Percentiles rank a stretch among this genome's conserved stretches.
phyloP scores from a whole-genome alignment of 35 echinoderm and acorn worm genomes.

The Eucidaris tribuloides region DNA sequence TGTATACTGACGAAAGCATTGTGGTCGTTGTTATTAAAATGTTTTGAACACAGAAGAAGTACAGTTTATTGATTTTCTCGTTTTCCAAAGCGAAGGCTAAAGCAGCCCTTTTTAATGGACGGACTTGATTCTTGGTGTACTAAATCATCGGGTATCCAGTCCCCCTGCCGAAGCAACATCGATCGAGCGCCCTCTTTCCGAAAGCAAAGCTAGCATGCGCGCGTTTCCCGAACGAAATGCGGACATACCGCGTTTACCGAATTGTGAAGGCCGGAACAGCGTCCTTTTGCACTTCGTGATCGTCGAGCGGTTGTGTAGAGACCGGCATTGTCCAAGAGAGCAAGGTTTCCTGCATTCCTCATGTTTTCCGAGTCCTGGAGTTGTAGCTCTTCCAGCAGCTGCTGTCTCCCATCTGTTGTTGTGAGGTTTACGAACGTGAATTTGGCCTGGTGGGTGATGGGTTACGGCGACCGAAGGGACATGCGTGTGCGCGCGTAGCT shows the following conservation, averaged over 20 bases:
- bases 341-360: neutral
- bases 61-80: constrained; percentile 1
- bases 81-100: constrained; percentile 7
- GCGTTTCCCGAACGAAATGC: constrained; percentile 14
- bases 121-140: constrained; percentile 5
- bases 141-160: neutral
- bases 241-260: constrained; percentile 20
- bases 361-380: neutral
- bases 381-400: constrained; percentile 2
- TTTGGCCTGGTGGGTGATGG: neutral
- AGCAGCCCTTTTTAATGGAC: neutral
- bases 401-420: neutral
- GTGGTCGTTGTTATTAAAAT: too few species aligned
- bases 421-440: constrained; percentile 1
- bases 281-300: constrained; percentile 11
- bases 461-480: neutral
- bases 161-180: neutral
- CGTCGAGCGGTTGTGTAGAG: neutral
- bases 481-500: neutral
- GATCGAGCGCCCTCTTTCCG: constrained; percentile 6
- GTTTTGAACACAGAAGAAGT: too few species aligned
- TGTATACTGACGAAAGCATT: too few species aligned
- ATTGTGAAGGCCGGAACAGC: neutral
- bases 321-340: neutral
- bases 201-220: neutral